Evolutionary conservation across 2,797 vertebrate genomes (phyloP).

Genomic region (Monodelphis domestica): DNA sequence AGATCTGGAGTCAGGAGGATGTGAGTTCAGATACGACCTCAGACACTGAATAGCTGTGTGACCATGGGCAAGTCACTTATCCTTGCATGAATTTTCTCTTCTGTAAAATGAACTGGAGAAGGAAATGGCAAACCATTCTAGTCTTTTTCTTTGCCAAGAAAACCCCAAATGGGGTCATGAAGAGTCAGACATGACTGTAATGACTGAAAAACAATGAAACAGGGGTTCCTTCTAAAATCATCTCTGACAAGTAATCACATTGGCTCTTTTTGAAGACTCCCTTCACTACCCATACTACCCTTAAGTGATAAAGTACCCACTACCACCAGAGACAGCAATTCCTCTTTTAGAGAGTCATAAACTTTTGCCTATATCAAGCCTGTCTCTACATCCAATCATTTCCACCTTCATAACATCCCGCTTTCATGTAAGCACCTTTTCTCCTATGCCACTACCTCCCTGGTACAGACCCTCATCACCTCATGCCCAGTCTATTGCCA

Average conservation of each 20-base stretch:
- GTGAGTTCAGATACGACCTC: no score
- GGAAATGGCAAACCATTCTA: no score
- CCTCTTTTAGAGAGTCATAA: background rate
- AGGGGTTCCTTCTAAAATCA: background rate
- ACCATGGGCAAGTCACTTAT: no score
- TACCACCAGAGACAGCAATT: background rate
- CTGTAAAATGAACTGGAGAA: no score
- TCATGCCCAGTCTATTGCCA: background rate
- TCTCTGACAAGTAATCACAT: background rate
- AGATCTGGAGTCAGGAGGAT: no score
- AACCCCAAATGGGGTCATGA: no score
- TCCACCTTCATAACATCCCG: background rate
- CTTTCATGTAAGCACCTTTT: background rate
- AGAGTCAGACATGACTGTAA: no score
- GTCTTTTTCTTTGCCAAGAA: no score
- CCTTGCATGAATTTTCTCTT: no score
- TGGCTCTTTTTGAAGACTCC: background rate
- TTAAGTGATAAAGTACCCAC: background rate
- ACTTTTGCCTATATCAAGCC: background rate
- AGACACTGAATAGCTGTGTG: no score
- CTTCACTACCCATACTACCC: background rate
- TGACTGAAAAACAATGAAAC: no score
- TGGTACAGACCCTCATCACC: background rate
- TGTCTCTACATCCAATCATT: background rate
- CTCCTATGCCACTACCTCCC: background rate